Base-by-base conservation (phyloP, 2,113 vertebrate species). In the Spheniscus mendiculus region DNA sequence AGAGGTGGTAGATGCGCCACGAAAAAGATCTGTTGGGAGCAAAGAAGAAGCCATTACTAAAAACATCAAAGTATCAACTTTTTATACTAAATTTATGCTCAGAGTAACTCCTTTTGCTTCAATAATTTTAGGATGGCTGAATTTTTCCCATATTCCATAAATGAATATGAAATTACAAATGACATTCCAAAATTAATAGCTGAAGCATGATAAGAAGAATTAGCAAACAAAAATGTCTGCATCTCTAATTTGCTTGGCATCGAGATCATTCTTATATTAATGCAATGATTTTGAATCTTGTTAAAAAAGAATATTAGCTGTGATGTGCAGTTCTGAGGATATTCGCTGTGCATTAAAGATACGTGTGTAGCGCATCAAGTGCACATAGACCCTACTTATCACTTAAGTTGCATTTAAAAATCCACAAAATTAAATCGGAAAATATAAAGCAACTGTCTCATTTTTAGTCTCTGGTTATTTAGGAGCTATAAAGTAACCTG, bases 21-120 rank as follows among this genome's bases (percentile, higher is more conserved):
- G 15, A 99, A 99, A 92, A 99, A 98, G 7, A 99, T 74, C 99
- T 99, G 97, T 91, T 55, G 74, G 84, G 82, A 86, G 9, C 2
- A 71, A 95, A 83, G 25, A 69, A 84, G 23, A 32, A 76, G 5
- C 1, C 10, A 47, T 85, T 72, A 83, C 15, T 77, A 52, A 53
- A 87, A 91, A 19, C 6, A 61, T 7, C 1, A 19, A 69, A 76
- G 32, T 55, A 73, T 36, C 11, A 73, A 72, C 15, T 55, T 70
- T 30, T 42, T 23, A 29, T 47, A 42, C 2, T 30, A 27, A 34
- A 83, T 50, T 62, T 52, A 81, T 15, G 29, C 13, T 84, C 15
- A 67, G 2, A 52, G 3, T 42, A 79, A 63, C 5, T 62, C 36
- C 2, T 34, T 79, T 69, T 71, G 21, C 14, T 47, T 55, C 42